Base-by-base conservation (phyloP, 2,113 vertebrate species). In the Larimichthys crocea region DNA sequence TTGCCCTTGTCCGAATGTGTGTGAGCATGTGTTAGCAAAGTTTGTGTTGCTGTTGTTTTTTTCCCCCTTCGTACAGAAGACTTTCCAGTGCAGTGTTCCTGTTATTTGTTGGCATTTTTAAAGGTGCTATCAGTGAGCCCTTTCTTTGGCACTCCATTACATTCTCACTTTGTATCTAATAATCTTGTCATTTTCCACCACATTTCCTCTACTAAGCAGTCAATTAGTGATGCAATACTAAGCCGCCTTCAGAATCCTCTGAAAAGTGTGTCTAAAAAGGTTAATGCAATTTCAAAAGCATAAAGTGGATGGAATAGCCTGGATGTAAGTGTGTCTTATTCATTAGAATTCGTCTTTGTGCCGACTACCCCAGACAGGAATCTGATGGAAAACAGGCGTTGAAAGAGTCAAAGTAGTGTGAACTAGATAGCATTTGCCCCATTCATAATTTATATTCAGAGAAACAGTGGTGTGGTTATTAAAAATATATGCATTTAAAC, bases 131-230 rank as follows among this genome's bases (percentile, higher is more conserved):
- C 91, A 78, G 85, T 17, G 22, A 84, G 84, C 85, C 84, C 81
- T 91, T 76, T 87, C 83, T 88, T 84, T 86, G 81, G 70, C 81
- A 90, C 88, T 85, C 83, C 90, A 89, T 95, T 93, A 92, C 81
- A 75, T 84, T 91, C 85, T 83, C 69, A 42, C 74, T 89, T 82
- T 67, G 81, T 94, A 93, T 92, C 86, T 92, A 91, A 93, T 92
- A 90, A 92, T 94, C 91, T 89, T 92, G 91, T 92, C 82, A 93
- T 94, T 95, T 95, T 95, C 92, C 92, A 91, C 85, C 87, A 92
- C 93, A 94, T 94, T 95, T 93, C 90, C 89, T 88, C 78, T 70
- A 70, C 91, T 93, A 92, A 93, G 91, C 91, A 92, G 89, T 93
- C 94, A 93, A 92, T 95, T 95, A 94, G 89, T 88, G 90, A 89